phyloP scores from a whole-genome alignment of 2,113 vertebrate genomes.

The Plecturocebus donacophilus region DNA sequence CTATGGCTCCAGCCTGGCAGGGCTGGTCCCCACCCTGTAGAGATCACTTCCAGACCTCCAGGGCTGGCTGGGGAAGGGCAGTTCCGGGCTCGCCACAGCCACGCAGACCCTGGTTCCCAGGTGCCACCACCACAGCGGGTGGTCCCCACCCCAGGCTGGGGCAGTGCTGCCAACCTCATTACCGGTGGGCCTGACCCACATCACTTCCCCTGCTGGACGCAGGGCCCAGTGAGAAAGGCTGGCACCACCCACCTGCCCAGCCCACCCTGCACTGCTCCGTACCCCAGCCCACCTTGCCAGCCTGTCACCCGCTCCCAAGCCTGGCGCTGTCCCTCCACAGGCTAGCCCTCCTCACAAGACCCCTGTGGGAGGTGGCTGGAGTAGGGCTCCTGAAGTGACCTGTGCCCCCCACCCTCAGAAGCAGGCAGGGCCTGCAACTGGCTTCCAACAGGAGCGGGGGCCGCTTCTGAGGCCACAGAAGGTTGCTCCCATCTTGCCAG shows the following conservation, averaged over 20 bases:
- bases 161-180: background rate
- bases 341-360: too few relatives aligned
- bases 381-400: background rate
- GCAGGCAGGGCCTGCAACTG: fast-evolving
- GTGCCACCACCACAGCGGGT: background rate
- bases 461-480: background rate
- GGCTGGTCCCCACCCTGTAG: background rate
- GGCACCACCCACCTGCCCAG: background rate
- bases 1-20: background rate
- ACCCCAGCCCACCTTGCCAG: fast-evolving
- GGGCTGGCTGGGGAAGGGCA: background rate
- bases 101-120: background rate
- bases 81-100: background rate
- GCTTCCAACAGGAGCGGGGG: background rate
- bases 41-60: background rate
- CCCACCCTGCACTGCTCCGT: background rate
- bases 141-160: background rate
- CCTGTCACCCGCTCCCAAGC: background rate
- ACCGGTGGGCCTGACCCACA: too few relatives aligned
- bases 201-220: too few relatives aligned
- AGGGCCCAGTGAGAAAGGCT: too few relatives aligned
- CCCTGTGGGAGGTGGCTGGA: background rate
- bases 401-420: fast-evolving
- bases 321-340: background rate
- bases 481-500: background rate